Evolutionary conservation across 2,113 vertebrate genomes (phyloP).

Genomic region (Sylvia atricapilla): DNA sequence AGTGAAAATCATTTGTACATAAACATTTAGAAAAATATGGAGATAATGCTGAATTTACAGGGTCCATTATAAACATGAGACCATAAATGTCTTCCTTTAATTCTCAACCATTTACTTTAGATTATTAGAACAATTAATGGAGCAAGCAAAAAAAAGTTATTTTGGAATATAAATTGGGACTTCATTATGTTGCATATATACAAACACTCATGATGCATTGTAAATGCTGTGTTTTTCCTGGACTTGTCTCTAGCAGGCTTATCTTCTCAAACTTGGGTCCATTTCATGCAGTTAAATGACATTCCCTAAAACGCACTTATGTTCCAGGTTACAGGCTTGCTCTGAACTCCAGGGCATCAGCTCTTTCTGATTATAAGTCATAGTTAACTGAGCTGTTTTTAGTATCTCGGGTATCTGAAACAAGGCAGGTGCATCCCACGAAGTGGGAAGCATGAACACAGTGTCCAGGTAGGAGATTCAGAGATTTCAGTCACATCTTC

Average conservation of each 20-base stretch:
- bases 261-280: background rate
- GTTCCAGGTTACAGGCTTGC: background rate
- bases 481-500: background rate
- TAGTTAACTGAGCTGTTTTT: accelerated
- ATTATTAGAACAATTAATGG: slow-evolving; percentile 31
- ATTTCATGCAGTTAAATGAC: background rate
- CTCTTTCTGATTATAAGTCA: background rate
- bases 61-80: slow-evolving; percentile 27
- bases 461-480: background rate
- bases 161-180: slow-evolving; percentile 21
- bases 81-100: slow-evolving; percentile 51
- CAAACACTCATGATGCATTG: slow-evolving; percentile 41
- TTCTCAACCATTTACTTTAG: slow-evolving; percentile 36
- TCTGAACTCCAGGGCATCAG: background rate
- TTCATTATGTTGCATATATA: slow-evolving; percentile 47
- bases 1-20: slow-evolving; percentile 60
- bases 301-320: background rate
- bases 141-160: slow-evolving; percentile 26
- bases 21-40: slow-evolving; percentile 69
- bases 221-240: slow-evolving; percentile 44
- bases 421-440: background rate
- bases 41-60: slow-evolving; percentile 43
- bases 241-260: background rate
- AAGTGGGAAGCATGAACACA: accelerated
- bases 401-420: background rate